Percentiles rank a stretch among this genome's conserved stretches.
Conservation (phyloP, 2,797 vertebrate species). For the Mormyrops attenuatus region DNA sequence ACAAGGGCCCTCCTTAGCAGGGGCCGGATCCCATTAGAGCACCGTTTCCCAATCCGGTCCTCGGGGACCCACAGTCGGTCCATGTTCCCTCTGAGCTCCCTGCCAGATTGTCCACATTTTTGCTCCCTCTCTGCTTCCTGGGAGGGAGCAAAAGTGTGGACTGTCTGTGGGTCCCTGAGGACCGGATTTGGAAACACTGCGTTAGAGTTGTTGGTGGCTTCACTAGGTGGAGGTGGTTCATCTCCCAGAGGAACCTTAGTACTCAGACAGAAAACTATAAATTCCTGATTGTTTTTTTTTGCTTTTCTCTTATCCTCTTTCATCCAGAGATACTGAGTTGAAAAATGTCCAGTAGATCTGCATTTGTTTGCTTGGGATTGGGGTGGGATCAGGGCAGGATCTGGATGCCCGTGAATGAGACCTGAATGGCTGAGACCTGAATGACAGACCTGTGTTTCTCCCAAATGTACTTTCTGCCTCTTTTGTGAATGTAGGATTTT, state of each 20-base stretch:
- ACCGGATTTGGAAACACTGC: neutral
- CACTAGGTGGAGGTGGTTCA: neutral
- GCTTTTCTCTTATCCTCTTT: neutral
- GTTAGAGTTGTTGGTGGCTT: neutral
- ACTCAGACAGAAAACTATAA: neutral
- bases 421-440: neutral
- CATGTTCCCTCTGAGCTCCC: neutral
- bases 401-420: neutral
- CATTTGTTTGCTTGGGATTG: neutral
- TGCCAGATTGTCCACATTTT: neutral
- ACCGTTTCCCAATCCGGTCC: neutral
- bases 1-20: neutral
- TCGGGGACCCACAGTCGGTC: neutral
- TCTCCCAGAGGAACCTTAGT: neutral
- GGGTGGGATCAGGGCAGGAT: neutral
- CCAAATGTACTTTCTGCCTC: slow-evolving; percentile 6
- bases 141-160: neutral
- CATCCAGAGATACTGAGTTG: neutral
- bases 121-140: neutral
- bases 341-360: neutral
- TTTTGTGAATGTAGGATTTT: slow-evolving; percentile 25
- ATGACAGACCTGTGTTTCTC: neutral
- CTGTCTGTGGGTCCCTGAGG: neutral
- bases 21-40: neutral
- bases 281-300: neutral